Evolutionary conservation across 2,888 invertebrate species (phyloP), one percentile per base, ranked within the genome.

Genomic region (Cheiracanthium punctorium): DNA sequence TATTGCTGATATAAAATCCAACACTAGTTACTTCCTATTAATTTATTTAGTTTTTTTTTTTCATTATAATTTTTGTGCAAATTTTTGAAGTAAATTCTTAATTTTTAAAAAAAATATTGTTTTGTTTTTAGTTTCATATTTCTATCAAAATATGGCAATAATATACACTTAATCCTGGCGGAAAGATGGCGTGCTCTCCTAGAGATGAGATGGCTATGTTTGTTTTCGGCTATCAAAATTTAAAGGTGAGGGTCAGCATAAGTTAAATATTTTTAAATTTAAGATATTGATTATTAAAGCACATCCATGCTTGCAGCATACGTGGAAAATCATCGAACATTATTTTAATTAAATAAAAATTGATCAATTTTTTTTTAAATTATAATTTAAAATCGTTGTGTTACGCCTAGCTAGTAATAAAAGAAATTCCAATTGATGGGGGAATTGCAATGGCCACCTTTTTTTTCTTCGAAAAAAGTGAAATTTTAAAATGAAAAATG

Each of bases 161-260:
- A 79, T 32, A 79, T 32, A 30, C 71, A 69, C 69, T 64, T 70
- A 79, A 85, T 58, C 79, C 84, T 85, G 70, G 79, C 84, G 79
- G 84, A 85, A 85, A 85, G 84, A 85, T 85, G 84, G 84, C 84
- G 84, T 85, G 84, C 84, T 85, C 74, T 85, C 64, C 73, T 73
- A 64, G 74, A 80, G 58, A 41, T 58, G 73, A 85, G 79, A 85
- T 85, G 84, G 84, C 79, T 79, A 69, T 85, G 79, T 85, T 85
- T 85, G 84, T 85, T 69, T 85, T 85, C 72, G 58, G 70, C 74
- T 79, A 69, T 85, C 79, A 69, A 79, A 79, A 85, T 73, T 79
- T 64, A 72, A 71, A 85, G 84, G 84, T 69, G 79, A 80, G 84
- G 33, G 73, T 76, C 76, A 24, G 33, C 20, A n/a, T 37, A 20